Base-by-base conservation (phyloP, 2,113 vertebrate species). In the Pangasianodon hypophthalmus region DNA sequence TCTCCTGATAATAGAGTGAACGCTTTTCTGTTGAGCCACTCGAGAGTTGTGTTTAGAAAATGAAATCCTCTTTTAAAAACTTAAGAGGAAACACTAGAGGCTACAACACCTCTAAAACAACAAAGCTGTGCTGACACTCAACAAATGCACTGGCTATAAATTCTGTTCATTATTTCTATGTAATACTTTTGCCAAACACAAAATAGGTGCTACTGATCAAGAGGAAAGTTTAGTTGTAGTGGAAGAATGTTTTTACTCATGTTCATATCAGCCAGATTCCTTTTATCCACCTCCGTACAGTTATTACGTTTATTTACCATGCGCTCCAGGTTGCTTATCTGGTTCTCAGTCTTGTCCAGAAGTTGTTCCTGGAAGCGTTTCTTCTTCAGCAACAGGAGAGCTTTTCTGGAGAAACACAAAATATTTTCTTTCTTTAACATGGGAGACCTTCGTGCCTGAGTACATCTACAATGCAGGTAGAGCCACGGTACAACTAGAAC, bases 361-460 rank as follows among this genome's bases (percentile, higher is more conserved):
- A 99, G 97, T 54, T 98, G 97, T 21, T 99, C 98, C 92, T 97
- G 97, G 94, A 97, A 99, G 4, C 98, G 96, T 77, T 99, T 99
- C 95, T 99, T 99, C 93, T 97, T 99, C 6, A 99, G 96, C 94
- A 99, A 67, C 9, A 98, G 95, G 88, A 98, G 93, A 24, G 98
- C 98, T 90, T 98, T 98, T 0, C 97, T 98, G 93, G 89, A 88
- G 0, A 54, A 91, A 64, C 29, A 89, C 82, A 83, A 79, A 48
- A 82, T 50, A 52, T 77, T 26, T n/a, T 52, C 9, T n/a, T 10
- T 80, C 26, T 16, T n/a, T 52, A 80, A 52, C 5, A n/a, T n/a
- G 77, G 14, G 48, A n/a, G 48, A 52, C 26, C n/a, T 73, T 73
- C 3, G 69, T 41, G 69, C 64, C 64, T 32, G 11, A 14, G n/a